phyloP scores from a whole-genome alignment of 2,888 invertebrate genomes.

The Diaperis boleti region DNA sequence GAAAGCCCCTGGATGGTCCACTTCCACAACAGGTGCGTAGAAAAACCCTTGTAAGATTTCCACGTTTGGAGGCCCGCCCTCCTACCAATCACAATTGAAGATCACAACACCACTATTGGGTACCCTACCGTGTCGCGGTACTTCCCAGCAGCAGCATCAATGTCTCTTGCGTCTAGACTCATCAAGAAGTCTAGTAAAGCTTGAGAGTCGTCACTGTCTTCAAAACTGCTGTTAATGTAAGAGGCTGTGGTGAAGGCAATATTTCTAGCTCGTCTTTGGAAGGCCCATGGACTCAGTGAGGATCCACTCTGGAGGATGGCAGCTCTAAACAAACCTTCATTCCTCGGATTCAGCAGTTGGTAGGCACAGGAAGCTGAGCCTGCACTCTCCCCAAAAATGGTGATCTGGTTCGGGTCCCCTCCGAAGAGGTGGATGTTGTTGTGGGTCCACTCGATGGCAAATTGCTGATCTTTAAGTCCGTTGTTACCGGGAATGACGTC shows the following conservation, averaged over 20 bases:
- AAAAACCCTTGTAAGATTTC: conserved; percentile 23
- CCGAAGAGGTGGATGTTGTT: conserved; percentile 43
- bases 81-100: neutral
- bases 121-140: neutral
- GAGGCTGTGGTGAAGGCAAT: conserved; percentile 51
- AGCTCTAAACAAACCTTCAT: neutral
- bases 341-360: neutral
- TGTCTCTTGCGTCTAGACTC: conserved; percentile 42
- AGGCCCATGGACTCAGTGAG: conserved; percentile 47
- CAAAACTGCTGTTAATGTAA: conserved; percentile 33
- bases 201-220: conserved; percentile 36
- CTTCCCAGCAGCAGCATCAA: neutral
- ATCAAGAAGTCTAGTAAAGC: conserved; percentile 48
- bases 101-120: neutral
- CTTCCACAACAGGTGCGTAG: conserved; percentile 31
- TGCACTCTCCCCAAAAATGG: neutral
- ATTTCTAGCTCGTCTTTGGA: conserved; percentile 50
- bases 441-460: conserved; percentile 36
- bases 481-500: conserved; percentile 44
- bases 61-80: neutral
- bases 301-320: conserved; percentile 52
- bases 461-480: conserved; percentile 41
- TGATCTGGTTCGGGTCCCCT: conserved; percentile 48
- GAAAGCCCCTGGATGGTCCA: conserved; percentile 43
- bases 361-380: neutral